These are phyloP conservation scores for Temnothorax longispinosus DNA, from an alignment of 1,140 invertebrate species.

Conservation along the genomic window DNA sequence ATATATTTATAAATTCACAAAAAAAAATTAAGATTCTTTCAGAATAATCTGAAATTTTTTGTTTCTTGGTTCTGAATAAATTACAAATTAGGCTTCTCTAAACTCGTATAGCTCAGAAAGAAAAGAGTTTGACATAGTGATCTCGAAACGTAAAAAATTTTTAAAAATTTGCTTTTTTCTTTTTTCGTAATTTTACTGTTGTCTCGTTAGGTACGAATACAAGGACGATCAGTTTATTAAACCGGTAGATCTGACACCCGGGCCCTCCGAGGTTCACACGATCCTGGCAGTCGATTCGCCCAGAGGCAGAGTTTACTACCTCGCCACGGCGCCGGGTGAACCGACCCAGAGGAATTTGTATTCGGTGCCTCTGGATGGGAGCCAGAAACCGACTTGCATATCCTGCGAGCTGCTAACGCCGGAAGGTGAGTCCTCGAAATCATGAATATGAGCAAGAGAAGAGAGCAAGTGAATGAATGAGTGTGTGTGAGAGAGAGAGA, in stretches of 20 bases:
- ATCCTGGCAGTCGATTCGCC: constrained; percentile 84
- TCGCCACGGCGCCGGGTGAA: constrained; percentile 81
- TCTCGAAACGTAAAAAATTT: not conserved
- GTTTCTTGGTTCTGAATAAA: not conserved
- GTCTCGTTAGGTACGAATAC: constrained; percentile 73
- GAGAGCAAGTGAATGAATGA: not conserved
- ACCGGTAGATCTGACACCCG: constrained; percentile 84
- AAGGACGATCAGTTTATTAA: constrained; percentile 75
- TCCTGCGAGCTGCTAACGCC: constrained; percentile 83
- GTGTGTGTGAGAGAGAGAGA: too few species aligned
- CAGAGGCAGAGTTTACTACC: constrained; percentile 83
- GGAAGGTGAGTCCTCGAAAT: constrained; percentile 76
- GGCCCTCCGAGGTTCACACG: constrained; percentile 83
- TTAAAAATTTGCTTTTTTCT: not conserved
- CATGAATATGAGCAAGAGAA: not conserved
- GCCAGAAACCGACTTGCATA: constrained; percentile 78
- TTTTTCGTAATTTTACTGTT: not conserved
- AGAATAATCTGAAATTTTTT: not conserved
- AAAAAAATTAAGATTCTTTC: not conserved
- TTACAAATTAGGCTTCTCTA: not conserved
- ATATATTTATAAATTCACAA: not conserved
- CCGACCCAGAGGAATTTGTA: constrained; percentile 86
- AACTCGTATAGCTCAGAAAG: not conserved
- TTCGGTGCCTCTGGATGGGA: constrained; percentile 80
- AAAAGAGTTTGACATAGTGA: not conserved